Base-by-base conservation (phyloP, 2,888 invertebrate genomes). In the Noctua janthina region DNA sequence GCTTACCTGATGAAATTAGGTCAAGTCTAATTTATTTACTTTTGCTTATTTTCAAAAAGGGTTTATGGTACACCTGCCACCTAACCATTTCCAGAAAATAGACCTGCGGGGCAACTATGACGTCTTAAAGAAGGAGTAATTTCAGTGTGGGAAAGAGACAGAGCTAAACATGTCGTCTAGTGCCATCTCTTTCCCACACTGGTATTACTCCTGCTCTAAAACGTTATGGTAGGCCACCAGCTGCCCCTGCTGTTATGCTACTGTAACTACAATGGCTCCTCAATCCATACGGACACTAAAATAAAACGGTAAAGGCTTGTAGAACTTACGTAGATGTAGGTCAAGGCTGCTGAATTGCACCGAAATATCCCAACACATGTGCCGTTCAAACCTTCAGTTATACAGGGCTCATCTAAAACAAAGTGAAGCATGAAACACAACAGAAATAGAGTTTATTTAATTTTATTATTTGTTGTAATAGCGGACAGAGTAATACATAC, bases 401-500 rank as follows among this genome's bases (percentile, higher is more conserved):
- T 4, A 43, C 84, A 84, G 15, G 81, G 67, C 15, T 81, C 69
- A 64, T 81, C 84, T 84, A 72, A 11, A 84, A 81, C 49, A 76
- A 68, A 68, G 46, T 4, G 13, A n/a, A n/a, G 35, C 10, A 62
- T 62, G 62, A 62, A 29, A 59, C 5, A n/a, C 11, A n/a, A 62
- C 15, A 15, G 6, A n/a, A 3, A 56, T 56, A 10, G 23, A 56
- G 10, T 56, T 49, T 49, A 4, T 15, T 51, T 51, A 15, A 51
- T 51, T 54, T 54, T 20, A 20, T 20, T 54, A 54, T 17, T 51
- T 6, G 15, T 20, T 54, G 7, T 7, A 20, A 20, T 20, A 54
- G 54, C 54, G 20, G 20, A 15, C 51, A 51, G 15, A 51, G 51
- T 46, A 13, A 46, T 46, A 46, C 46, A 46, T 13, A 46, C 54